A percentile compares a stretch with the other conserved stretches of the same genome.
Evolutionary conservation across 2,113 vertebrate species (phyloP).

Genomic region (Phrynosoma platyrhinos): DNA sequence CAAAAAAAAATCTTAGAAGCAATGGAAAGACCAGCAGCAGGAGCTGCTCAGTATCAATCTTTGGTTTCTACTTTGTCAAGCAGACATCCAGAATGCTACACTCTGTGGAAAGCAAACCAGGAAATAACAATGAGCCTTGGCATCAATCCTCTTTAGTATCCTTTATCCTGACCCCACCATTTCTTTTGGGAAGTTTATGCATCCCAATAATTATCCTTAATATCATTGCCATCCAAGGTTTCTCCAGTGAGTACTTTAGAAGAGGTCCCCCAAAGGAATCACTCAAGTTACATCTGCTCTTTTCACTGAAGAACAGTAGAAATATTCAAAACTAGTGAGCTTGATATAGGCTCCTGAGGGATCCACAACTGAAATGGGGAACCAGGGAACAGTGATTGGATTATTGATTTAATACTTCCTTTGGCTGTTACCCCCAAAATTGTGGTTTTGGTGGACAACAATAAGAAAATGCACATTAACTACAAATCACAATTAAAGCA

Average conservation of each 20-base stretch:
- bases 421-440: too few relatives aligned
- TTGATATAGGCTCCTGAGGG: background rate
- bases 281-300: background rate
- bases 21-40: background rate
- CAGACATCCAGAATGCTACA: background rate
- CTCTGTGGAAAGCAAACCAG: conserved; percentile 30
- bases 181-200: background rate
- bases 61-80: conserved; percentile 21
- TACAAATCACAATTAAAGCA: background rate
- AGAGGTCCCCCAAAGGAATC: background rate
- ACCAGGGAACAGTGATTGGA: background rate
- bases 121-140: background rate
- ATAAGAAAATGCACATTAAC: background rate
- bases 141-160: background rate
- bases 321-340: too few relatives aligned
- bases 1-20: background rate
- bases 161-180: background rate
- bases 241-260: background rate
- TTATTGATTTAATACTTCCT: too few relatives aligned
- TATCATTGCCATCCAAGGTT: background rate
- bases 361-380: background rate
- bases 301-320: background rate
- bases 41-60: background rate
- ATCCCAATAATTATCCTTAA: background rate
- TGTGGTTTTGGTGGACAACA: background rate